Conservation (phyloP, 2,888 invertebrate species). For the Dasypogon diadema region DNA sequence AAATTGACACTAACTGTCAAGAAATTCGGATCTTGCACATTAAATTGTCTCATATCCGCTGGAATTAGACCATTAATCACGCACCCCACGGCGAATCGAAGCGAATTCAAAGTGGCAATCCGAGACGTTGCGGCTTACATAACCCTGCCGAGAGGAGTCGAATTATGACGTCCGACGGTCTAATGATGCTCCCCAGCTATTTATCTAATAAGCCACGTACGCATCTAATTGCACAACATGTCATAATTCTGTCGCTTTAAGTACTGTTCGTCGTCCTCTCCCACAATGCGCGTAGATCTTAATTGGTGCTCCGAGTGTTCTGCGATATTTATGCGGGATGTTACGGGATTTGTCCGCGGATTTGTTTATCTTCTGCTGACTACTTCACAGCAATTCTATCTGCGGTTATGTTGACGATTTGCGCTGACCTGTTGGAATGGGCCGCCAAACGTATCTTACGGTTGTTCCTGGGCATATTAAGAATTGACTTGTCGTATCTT, state of each 20-base stretch:
- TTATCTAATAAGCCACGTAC: constrained; percentile 47
- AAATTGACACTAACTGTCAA: constrained; percentile 44
- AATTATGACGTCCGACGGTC: constrained; percentile 36
- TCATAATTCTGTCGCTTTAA: constrained; percentile 53
- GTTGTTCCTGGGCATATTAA: constrained; percentile 41
- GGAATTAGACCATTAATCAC: constrained; percentile 41
- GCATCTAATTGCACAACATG: constrained; percentile 53
- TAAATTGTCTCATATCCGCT: constrained; percentile 32
- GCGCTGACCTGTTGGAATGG: constrained; percentile 28
- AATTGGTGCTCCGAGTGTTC: constrained; percentile 29
- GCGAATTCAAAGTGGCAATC: constrained; percentile 24
- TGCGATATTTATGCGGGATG: constrained; percentile 43
- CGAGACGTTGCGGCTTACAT: constrained; percentile 7
- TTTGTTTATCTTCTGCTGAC: constrained; percentile 51
- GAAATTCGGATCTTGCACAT: constrained; percentile 37
- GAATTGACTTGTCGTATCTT: constrained; percentile 37
- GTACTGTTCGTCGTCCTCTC: constrained; percentile 24
- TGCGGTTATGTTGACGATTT: constrained; percentile 14
- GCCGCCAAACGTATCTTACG: constrained; percentile 36
- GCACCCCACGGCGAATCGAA: constrained; percentile 29
- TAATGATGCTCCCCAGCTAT: constrained; percentile 41
- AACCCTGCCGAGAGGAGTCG: constrained; percentile 20
- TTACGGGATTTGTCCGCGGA: constrained; percentile 48
- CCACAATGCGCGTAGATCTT: constrained; percentile 51
- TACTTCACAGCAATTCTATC: constrained; percentile 36